Conservation (phyloP, 2,113 vertebrate genomes). For the Esox niger region DNA sequence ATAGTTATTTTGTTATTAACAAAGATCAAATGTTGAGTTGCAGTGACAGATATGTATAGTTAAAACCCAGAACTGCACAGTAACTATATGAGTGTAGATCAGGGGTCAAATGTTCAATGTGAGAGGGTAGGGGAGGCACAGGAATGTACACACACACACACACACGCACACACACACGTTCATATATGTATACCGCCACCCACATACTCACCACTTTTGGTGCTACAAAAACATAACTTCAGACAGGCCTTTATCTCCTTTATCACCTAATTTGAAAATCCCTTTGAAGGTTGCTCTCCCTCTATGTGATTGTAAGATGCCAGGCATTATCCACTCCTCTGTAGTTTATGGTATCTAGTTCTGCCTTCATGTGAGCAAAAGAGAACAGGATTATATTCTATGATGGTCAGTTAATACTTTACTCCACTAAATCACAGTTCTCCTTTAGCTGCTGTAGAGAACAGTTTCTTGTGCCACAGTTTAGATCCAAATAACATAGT, state of each 20-base stretch:
- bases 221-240: conserved; percentile 49
- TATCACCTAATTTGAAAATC: conserved; percentile 37
- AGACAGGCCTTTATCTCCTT: conserved; percentile 37
- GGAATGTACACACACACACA: conserved; percentile 75
- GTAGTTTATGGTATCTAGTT: conserved; percentile 54
- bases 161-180: conserved; percentile 50
- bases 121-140: conserved; percentile 71
- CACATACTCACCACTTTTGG: conserved; percentile 60
- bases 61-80: conserved; percentile 69
- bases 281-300: conserved; percentile 43
- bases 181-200: conserved; percentile 56
- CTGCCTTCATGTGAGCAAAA: conserved; percentile 33
- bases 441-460: neutral
- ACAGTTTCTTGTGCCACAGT: neutral
- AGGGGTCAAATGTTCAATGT: conserved; percentile 70
- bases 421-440: neutral
- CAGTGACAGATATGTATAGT: conserved; percentile 81
- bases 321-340: conserved; percentile 37
- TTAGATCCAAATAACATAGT: neutral
- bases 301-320: conserved; percentile 32
- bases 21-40: conserved; percentile 70
- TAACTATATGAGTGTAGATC: conserved; percentile 61
- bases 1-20: conserved; percentile 66
- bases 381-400: conserved; percentile 45
- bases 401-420: conserved; percentile 46